Evolutionary conservation across 2,888 invertebrate species (phyloP), one percentile per base, ranked within the genome.

Genomic region (Drosophila kambysellisi): DNA sequence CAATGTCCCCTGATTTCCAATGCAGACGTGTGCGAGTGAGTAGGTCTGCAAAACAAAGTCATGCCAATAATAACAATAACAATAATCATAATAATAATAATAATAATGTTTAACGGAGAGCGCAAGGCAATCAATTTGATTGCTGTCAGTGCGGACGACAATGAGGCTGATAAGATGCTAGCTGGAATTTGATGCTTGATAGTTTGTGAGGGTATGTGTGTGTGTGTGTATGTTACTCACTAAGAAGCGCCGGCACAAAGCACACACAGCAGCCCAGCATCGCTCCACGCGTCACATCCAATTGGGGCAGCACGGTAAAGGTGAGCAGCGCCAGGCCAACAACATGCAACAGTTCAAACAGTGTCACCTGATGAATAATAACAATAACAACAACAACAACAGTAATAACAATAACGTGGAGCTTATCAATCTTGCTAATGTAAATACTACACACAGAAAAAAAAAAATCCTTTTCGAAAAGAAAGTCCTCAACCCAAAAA

Each of bases 231-330:
- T 43, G 50, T 39, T 66, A 92, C 90, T 95, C 94, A 95, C 96
- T 96, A 35, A 97, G 93, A 69, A 97, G 79, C n/a, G 95, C 95
- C 0, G 98, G 98, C 15, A 98, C 92, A 81, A 98, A 94, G 90
- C 97, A 97, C 76, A 98, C 94, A 30, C 97, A 97, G 92, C 97
- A 97, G 89, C 97, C 96, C 61, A 98, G 93, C 95, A 97, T 97
- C 1, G 96, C 95, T 1, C 96, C 97, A 91, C 97, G 96, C 12
- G 97, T 94, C 0, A 96, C 96, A 92, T 98, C 97, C 80, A 98
- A 91, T 79, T 96, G 95, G 0, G 98, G 98, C 43, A 98, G 93
- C 51, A 97, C 95, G 41, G 95, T 92, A 77, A 97, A 96, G 35
- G 96, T 94, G 32, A 98, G 94, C 41, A 97, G 92, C 0, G 96